Base-by-base conservation (phyloP, 1,140 invertebrate species). In the Lutraria rhynchaena region DNA sequence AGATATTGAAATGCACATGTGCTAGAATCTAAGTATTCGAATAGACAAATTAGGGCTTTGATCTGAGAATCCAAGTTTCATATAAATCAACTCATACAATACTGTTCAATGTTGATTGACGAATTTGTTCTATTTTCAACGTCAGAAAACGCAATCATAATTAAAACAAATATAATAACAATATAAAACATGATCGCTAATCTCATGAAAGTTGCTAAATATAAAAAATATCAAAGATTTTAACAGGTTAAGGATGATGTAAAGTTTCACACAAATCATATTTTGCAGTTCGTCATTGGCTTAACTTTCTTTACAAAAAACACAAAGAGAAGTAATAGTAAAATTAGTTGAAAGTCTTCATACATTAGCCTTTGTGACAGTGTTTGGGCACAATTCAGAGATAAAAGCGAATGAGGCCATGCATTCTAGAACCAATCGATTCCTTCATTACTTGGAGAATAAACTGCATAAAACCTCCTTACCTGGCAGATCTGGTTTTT, bases 61-160 rank as follows among this genome's bases (percentile, higher is more conserved):
- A 58, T 29, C 13, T 31, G 31, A 58, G 22, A 31, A 9, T 13
- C 13, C n/a, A 22, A 29, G 55, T 5, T 58, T 58, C 31, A 31
- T 58, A 58, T 22, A n/a, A 29, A 58, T 58, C n/a, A 55, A 5
- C 19, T 55, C 53, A 55, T 55, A 55, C 19, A 55, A 27, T 55
- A n/a, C 19, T 22, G n/a, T n/a, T 13, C 11, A 55, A 7, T 4
- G 4, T 55, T 55, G 27, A 55, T 55, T 55, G 19, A 22, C 27
- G 53, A 22, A 55, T 55, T n/a, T 55, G 19, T 55, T 55, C 53
- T 55, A 22, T 22, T 22, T 22, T 55, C 27, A 55, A 55, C 27
- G 27, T 27, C 53, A 22, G 53, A 55, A 55, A 55, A 55, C 4
- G 53, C 19, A 55, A 19, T 27, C 19, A 55, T 22, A 5, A 9